phyloP scores from a whole-genome alignment of 1,140 invertebrate species.

The Spodoptera litura region DNA sequence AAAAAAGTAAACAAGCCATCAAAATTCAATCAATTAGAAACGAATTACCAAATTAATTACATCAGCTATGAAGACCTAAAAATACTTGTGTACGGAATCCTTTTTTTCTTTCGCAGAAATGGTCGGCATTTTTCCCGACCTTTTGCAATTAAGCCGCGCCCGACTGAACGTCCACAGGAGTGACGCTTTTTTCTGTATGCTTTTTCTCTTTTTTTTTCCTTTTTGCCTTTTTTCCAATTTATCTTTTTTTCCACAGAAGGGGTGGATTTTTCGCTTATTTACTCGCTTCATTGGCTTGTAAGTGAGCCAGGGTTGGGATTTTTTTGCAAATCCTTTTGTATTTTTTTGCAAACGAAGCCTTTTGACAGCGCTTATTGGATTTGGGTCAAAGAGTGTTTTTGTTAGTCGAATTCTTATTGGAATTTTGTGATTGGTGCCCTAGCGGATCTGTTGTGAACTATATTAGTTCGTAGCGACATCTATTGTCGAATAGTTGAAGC shows the following conservation, averaged over 20 bases:
- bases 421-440: constrained; percentile 44
- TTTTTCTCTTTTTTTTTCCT: constrained; percentile 56
- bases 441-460: constrained; percentile 35
- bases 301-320: constrained; percentile 78
- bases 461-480: constrained; percentile 52
- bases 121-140: constrained; percentile 70
- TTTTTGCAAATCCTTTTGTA: constrained; percentile 70
- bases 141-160: constrained; percentile 77
- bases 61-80: background rate
- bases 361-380: constrained; percentile 69
- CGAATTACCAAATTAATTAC: constrained; percentile 18
- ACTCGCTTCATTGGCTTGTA: constrained; percentile 84
- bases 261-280: constrained; percentile 85
- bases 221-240: constrained; percentile 76
- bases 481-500: constrained; percentile 52
- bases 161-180: constrained; percentile 75
- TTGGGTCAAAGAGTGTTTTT: constrained; percentile 68
- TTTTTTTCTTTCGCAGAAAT: background rate
- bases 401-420: constrained; percentile 49
- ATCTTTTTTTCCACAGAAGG: constrained; percentile 80
- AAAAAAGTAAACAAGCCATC: background rate
- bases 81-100: constrained; percentile 63
- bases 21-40: constrained; percentile 9
- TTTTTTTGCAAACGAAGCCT: constrained; percentile 65
- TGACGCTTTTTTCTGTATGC: constrained; percentile 71